Conservation (phyloP, 2,888 invertebrate species). For the Ectropis crepuscularia region DNA sequence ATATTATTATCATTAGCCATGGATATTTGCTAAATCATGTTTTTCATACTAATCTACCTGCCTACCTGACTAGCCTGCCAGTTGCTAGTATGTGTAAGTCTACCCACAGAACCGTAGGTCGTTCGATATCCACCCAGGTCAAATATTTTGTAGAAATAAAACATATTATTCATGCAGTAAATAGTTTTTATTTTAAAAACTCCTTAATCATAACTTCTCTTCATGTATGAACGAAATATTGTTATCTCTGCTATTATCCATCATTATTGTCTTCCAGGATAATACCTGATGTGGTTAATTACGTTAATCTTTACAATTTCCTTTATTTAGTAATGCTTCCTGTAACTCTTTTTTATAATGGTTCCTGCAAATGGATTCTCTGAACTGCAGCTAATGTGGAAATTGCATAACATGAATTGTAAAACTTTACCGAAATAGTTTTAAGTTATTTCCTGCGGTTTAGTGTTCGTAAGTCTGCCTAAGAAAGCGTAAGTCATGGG, state of each 20-base stretch:
- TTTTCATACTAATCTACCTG: too few species aligned
- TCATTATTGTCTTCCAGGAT: conserved; percentile 84
- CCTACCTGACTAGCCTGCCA: too few species aligned
- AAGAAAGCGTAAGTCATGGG: too few species aligned
- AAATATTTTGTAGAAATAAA: conserved; percentile 47
- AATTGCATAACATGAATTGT: background rate
- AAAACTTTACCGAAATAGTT: background rate
- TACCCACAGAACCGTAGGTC: too few species aligned
- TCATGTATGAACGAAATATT: conserved; percentile 74
- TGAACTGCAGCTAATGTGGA: conserved; percentile 5
- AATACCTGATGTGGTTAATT: conserved; percentile 69
- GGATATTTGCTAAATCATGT: too few species aligned
- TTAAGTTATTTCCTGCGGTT: too few species aligned
- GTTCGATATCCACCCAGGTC: too few species aligned
- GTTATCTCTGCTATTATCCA: conserved; percentile 76
- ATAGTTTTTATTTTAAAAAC: conserved; percentile 82
- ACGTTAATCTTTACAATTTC: conserved; percentile 53
- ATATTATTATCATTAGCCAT: too few species aligned
- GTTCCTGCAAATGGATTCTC: conserved; percentile 26
- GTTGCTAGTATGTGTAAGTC: too few species aligned
- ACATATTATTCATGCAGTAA: conserved; percentile 72
- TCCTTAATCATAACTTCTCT: conserved; percentile 71
- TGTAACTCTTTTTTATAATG: conserved; percentile 22
- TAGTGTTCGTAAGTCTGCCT: too few species aligned
- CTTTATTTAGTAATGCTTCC: conserved; percentile 41